Evolutionary conservation across 2,888 invertebrate species (phyloP), one percentile per base, ranked within the genome.

Genomic region (Euproctis similis): DNA sequence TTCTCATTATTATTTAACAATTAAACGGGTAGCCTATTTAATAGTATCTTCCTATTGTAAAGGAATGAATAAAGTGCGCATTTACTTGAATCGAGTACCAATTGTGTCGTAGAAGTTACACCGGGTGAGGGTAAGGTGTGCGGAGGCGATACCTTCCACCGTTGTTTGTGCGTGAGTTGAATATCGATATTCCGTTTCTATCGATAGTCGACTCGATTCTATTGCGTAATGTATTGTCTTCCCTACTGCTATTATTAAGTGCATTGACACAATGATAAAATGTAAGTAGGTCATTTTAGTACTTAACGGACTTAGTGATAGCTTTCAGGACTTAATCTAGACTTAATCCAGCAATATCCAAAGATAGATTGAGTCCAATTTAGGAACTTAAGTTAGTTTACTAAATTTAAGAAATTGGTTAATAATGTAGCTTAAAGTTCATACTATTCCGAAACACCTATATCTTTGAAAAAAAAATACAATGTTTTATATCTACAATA

Each of bases 101-200:
- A 71, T 67, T 82, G 61, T 81, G 81, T 80, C 81, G 76, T 50
- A 65, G 57, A 49, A 59, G 45, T 60, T 59, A 60, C 65, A n/a
- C n/a, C n/a, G n/a, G n/a, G n/a, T n/a, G 28, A 28, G 13, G 9
- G 19, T 44, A 45, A 11, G 24, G 27, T 20, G 2, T 9, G 26
- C 9, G 34, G 26, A 30, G 26, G 23, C 11, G 50, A 43, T 48
- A 33, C 45, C 55, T 49, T 39, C 60, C 65, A 81, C 82, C 78
- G 82, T 81, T 82, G 75, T 47, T 48, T 53, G 70, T 62, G 73
- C 82, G 76, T 81, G 81, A 50, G 59, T 31, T 32, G 78, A 59
- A 39, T 81, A 48, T 57, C 50, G 63, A 82, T 73, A 65, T 53
- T n/a, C n/a, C n/a, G n/a, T n/a, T n/a, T n/a, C n/a, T n/a, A n/a